Evolutionary conservation across 2,888 invertebrate genomes (phyloP), one percentile per base, ranked within the genome.

Genomic region (Acanthacorydalis orientalis): DNA sequence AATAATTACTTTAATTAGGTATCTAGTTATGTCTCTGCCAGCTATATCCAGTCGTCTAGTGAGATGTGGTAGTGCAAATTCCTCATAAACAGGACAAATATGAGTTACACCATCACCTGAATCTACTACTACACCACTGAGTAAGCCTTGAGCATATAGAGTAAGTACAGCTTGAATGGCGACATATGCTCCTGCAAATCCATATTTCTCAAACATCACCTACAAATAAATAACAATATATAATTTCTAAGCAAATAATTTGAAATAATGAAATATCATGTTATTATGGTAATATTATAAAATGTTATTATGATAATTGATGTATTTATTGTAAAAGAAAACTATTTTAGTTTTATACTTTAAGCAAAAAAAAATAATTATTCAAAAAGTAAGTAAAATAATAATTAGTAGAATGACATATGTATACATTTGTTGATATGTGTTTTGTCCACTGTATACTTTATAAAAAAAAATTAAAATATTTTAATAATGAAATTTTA

Each of bases 91-190:
- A 0, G 98, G 98, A 63, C 97, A 98, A 52, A 98, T 96, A 66
- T 98, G 98, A 4, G 98, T 99, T 0, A 99, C 98, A 43, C 98
- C 98, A 64, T 98, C 98, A 1, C 98, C 97, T 4, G 95, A 95
- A 68, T 99, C 98, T 0, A 99, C 92, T 0, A 98, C 98, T 1
- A 99, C 95, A 10, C 98, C 98, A 10, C 96, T 97, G 49, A 96
- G 78, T 14, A 98, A 74, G 45, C 98, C 96, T 65, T 96, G 95
- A 39, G 96, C 95, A 64, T 96, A 96, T 47, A 96, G 68, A 0
- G 96, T 95, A 33, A 96, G 72, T 40, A 96, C 95, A 3, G 96
- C 96, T 67, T 96, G 96, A 52, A 96, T 93, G 1, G 95, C 95
- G 53, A 97, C 84, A 63, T 92, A 93, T 1, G 89, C 83, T 54